Conservation (phyloP, 2,888 invertebrate species). For the Euspilapteryx auroguttella region DNA sequence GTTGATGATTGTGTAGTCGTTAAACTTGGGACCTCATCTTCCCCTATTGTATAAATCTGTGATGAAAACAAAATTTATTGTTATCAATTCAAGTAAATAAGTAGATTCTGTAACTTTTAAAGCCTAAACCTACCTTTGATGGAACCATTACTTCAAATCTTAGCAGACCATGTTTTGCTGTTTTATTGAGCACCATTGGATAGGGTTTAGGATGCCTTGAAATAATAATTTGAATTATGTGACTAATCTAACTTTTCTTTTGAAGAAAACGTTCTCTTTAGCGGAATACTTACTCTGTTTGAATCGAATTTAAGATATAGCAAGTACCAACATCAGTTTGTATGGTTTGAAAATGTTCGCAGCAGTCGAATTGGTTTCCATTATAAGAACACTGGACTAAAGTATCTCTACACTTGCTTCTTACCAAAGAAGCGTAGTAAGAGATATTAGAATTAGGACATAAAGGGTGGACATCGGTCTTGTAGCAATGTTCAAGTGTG, state of each 20-base stretch:
- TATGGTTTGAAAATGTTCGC: constrained; percentile 61
- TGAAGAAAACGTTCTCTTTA: no score
- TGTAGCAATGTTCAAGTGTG: constrained; percentile 64
- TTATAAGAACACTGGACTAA: constrained; percentile 58
- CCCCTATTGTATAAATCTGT: no score
- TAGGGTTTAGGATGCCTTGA: constrained; percentile 30
- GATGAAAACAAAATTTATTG: no score
- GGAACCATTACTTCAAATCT: constrained; percentile 42
- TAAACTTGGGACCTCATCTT: no score
- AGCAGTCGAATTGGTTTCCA: constrained; percentile 57
- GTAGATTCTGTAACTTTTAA: no score
- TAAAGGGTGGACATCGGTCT: constrained; percentile 35
- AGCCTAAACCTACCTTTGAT: constrained; percentile 50
- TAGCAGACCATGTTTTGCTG: constrained; percentile 46
- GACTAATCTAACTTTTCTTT: background rate
- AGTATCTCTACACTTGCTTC: constrained; percentile 46
- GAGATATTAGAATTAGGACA: constrained; percentile 64
- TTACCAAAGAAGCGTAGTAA: constrained; percentile 59
- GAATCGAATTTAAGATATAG: constrained; percentile 63
- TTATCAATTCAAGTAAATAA: no score
- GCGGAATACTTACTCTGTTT: constrained; percentile 38
- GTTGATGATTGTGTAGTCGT: no score
- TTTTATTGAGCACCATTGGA: constrained; percentile 54
- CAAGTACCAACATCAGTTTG: constrained; percentile 65
- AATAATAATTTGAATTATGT: no score